Evolutionary conservation across 1,140 invertebrate species (phyloP).

Genomic region (Drosophila teissieri): DNA sequence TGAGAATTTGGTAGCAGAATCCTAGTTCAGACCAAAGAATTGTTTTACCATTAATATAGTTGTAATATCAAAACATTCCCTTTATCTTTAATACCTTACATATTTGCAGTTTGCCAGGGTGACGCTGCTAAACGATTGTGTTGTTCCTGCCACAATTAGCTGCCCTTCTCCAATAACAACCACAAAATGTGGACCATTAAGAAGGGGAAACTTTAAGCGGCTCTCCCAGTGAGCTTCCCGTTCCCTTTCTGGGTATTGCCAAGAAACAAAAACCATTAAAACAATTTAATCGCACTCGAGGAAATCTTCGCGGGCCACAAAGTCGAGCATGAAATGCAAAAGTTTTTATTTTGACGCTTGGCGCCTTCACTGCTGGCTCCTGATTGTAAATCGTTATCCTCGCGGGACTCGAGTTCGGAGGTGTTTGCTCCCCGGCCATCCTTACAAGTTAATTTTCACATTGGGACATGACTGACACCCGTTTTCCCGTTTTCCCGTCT

Average conservation of each 20-base stretch:
- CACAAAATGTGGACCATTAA: slow-evolving; percentile 64
- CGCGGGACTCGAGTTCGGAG: slow-evolving; percentile 31
- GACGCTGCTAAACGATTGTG: slow-evolving; percentile 25
- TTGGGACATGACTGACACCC: slow-evolving; percentile 74
- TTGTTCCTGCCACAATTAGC: slow-evolving; percentile 41
- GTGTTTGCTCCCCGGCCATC: slow-evolving; percentile 14
- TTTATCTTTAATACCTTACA: background rate
- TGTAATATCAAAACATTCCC: background rate
- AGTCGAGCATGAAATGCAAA: slow-evolving; percentile 80
- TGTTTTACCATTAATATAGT: no score
- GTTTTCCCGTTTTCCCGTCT: background rate
- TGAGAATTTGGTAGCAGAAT: no score
- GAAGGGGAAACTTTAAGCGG: slow-evolving; percentile 70
- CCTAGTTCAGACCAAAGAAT: no score
- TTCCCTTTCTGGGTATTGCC: background rate
- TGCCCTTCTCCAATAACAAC: slow-evolving; percentile 8
- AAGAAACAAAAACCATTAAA: slow-evolving; percentile 78
- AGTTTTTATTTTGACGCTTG: slow-evolving; percentile 78
- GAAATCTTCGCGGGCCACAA: slow-evolving; percentile 71
- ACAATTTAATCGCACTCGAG: slow-evolving; percentile 80
- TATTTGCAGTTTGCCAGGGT: slow-evolving; percentile 10
- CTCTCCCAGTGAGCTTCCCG: background rate
- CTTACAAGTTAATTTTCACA: slow-evolving; percentile 81
- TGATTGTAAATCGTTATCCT: slow-evolving; percentile 79
- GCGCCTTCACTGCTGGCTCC: slow-evolving; percentile 55